Conservation (phyloP, 2,888 invertebrate genomes). For the Eledona agricola region DNA sequence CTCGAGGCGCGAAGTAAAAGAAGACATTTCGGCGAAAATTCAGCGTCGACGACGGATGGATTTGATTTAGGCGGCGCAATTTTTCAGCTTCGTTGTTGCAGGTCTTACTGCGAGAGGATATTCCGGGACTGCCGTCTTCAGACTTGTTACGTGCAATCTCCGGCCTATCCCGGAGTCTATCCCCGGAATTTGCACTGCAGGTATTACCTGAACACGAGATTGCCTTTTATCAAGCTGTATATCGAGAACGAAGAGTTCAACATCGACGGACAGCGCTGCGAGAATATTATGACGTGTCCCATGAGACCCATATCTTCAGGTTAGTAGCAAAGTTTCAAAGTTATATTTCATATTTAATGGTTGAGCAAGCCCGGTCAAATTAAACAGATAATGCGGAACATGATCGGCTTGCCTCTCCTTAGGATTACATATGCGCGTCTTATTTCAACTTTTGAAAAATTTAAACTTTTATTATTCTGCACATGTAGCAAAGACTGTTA, state of each 20-base stretch:
- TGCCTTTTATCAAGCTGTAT: slow-evolving; percentile 90
- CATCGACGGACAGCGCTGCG: slow-evolving; percentile 91
- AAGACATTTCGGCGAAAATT: slow-evolving; percentile 11
- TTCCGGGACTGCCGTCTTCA: slow-evolving; percentile 89
- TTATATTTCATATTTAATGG: too few relatives aligned
- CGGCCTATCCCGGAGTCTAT: slow-evolving; percentile 92
- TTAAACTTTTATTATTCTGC: too few relatives aligned
- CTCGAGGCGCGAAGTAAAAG: slow-evolving; percentile 17
- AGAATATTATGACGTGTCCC: slow-evolving; percentile 94
- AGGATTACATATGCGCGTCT: too few relatives aligned
- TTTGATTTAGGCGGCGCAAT: slow-evolving; percentile 19
- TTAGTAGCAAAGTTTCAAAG: slow-evolving; percentile 43
- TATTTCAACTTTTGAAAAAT: too few relatives aligned
- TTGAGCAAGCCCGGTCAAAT: too few relatives aligned
- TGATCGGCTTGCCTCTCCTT: too few relatives aligned
- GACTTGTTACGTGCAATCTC: slow-evolving; percentile 93
- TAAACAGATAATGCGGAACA: too few relatives aligned
- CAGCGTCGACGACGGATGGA: slow-evolving; percentile 7
- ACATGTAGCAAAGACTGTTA: too few relatives aligned
- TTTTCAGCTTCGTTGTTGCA: slow-evolving; percentile 54
- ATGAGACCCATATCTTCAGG: slow-evolving; percentile 90
- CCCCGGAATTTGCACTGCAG: slow-evolving; percentile 91
- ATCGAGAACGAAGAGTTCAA: slow-evolving; percentile 94
- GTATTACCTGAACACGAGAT: slow-evolving; percentile 86
- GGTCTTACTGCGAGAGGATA: slow-evolving; percentile 87